Conservation (phyloP, 1,140 invertebrate species). For the Aphelinus atriplicis region DNA sequence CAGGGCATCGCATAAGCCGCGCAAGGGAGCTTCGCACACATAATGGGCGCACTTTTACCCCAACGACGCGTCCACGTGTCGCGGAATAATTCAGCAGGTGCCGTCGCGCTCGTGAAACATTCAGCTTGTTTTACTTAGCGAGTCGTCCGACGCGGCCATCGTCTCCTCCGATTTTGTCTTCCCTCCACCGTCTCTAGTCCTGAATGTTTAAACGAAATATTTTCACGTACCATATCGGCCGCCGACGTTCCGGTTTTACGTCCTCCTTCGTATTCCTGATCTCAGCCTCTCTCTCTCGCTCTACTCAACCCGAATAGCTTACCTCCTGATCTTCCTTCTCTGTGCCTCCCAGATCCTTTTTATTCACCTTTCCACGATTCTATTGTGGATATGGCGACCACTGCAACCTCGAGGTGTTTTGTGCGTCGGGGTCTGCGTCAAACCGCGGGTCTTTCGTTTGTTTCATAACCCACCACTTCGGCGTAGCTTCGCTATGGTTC, state of each 20-base stretch:
- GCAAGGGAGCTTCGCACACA: too few species aligned
- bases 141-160: constrained; percentile 9
- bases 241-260: constrained; percentile 1
- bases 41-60: not conserved
- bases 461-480: too few species aligned
- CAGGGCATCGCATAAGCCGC: too few species aligned
- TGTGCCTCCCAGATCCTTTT: not conserved
- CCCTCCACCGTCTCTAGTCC: constrained; percentile 13
- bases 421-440: too few species aligned
- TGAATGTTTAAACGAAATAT: constrained; percentile 41
- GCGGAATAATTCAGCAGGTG: constrained; percentile 16
- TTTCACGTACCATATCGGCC: not conserved
- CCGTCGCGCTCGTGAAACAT: constrained; percentile 13
- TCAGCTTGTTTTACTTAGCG: constrained; percentile 35
- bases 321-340: constrained; percentile 11
- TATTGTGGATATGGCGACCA: too few species aligned
- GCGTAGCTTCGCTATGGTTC: too few species aligned
- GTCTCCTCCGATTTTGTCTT: not conserved
- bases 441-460: too few species aligned
- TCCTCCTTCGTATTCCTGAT: not conserved
- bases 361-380: not conserved
- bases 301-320: too few species aligned
- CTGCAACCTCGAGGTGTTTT: too few species aligned
- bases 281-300: constrained; percentile 4
- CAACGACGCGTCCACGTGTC: not conserved